Evolutionary conservation across 2,888 invertebrate genomes (phyloP).

Genomic region (Orchesellides sinensis): DNA sequence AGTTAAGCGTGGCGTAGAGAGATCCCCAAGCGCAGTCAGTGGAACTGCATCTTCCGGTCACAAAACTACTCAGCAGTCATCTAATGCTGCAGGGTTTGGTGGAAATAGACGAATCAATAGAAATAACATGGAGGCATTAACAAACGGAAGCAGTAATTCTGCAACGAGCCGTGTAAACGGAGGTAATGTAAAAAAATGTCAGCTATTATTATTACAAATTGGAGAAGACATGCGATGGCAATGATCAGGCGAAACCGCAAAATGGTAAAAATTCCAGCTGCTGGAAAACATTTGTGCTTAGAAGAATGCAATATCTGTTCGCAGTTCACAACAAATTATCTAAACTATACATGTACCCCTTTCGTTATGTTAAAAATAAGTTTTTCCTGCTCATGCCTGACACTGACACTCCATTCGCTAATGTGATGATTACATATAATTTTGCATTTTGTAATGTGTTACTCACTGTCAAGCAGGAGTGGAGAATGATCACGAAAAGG

Average conservation of each 20-base stretch:
- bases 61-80: constrained; percentile 8
- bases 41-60: constrained; percentile 15
- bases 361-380: neutral
- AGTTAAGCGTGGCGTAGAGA: constrained; percentile 67
- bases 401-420: neutral
- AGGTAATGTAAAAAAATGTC: constrained; percentile 38
- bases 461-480: constrained; percentile 52
- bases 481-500: constrained; percentile 70
- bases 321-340: neutral
- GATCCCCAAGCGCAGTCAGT: constrained; percentile 68
- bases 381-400: constrained; percentile 31
- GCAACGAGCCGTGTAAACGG: constrained; percentile 27
- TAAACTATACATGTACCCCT: neutral
- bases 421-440: constrained; percentile 38
- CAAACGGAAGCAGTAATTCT: constrained; percentile 21
- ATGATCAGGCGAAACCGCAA: constrained; percentile 29
- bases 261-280: neutral
- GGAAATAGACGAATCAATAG: constrained; percentile 57
- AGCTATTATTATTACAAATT: neutral
- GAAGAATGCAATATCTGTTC: neutral
- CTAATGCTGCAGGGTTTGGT: constrained; percentile 41
- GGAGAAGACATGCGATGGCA: neutral
- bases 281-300: neutral
- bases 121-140: constrained; percentile 55
- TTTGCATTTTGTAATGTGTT: constrained; percentile 22